A percentile compares a stretch with the other conserved stretches of the same genome.
Evolutionary conservation across 2,888 invertebrate genomes (phyloP).

Genomic region (Epinotia nisella): DNA sequence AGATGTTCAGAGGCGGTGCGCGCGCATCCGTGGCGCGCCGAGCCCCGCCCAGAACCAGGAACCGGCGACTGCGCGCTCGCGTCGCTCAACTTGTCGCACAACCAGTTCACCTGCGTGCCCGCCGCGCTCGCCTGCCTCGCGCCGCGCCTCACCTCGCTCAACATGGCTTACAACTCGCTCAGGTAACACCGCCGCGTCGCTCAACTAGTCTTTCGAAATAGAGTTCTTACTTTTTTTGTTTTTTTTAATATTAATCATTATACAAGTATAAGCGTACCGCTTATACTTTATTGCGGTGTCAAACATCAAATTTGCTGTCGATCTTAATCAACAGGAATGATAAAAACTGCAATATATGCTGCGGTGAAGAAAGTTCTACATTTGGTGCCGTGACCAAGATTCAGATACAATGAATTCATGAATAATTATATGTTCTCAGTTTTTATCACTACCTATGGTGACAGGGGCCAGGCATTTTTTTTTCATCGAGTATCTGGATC

Average conservation of each 20-base stretch:
- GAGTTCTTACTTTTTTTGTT: no score
- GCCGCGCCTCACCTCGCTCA: slow-evolving; percentile 92
- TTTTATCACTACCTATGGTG: no score
- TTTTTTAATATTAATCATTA: no score
- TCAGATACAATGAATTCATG: neutral
- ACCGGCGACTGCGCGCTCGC: slow-evolving; percentile 87
- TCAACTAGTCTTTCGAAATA: no score
- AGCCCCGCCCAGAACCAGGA: slow-evolving; percentile 83
- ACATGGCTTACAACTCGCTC: slow-evolving; percentile 89
- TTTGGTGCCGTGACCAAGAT: slow-evolving; percentile 15
- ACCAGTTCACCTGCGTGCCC: slow-evolving; percentile 95
- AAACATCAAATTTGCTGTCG: no score
- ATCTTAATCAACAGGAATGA: no score
- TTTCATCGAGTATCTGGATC: neutral
- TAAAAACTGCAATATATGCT: neutral
- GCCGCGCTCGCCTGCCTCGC: slow-evolving; percentile 95
- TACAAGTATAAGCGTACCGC: no score
- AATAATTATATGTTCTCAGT: no score
- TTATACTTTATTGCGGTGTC: no score
- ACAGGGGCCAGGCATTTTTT: no score
- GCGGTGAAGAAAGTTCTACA: neutral
- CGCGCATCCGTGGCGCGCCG: slow-evolving; percentile 90
- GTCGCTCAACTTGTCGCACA: slow-evolving; percentile 94
- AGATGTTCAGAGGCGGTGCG: slow-evolving; percentile 88
- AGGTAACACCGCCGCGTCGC: slow-evolving; percentile 2